Evolutionary conservation across 2,888 invertebrate species (phyloP), one percentile per base, ranked within the genome.

Genomic region (Drosophila yooni): DNA sequence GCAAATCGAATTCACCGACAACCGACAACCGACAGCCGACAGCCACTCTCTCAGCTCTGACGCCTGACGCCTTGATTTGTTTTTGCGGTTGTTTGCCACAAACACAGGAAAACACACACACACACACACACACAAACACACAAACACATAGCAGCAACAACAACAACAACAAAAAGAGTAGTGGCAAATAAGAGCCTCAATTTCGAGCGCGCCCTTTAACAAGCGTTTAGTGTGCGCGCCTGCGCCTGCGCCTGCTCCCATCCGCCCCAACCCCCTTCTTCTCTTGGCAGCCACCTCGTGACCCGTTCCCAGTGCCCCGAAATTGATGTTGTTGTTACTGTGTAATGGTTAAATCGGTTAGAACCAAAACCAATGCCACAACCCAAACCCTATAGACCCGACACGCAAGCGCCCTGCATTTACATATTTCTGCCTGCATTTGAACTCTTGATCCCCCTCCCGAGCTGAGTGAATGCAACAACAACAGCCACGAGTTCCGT

Each of bases 321-420:
- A 90, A 86, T 86, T 86, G 84, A 81, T 83, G 84, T 88, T 74
- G 89, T 80, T 71, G 84, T 70, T 70, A 56, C 66, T 62, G 56
- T 79, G 76, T 76, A 79, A 76, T 78, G 75, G 65, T 33, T 66
- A 89, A 86, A 88, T 86, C 90, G 86, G 84, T 88, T 90, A 81
- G 90, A 87, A 83, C 65, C 76, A 67, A 66, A 69, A 46, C 25
- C 46, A 46, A 25, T 8, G 25, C 25, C 25, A 46, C 25, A 43
- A 43, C 21, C 46, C 46, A 25, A 46, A 53, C 72, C 65, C 56
- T 46, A 36, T 40, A 68, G 77, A 82, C 73, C 81, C 81, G 76
- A 79, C 87, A 87, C 86, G 89, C 89, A 87, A 88, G 86, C 89
- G 90, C 90, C 90, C 87, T 79, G 76, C 74, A 81, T 86, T 86